These are phyloP conservation scores for Bathybates hornii DNA, from an alignment of 2,113 vertebrate species.

Conservation along the genomic window DNA sequence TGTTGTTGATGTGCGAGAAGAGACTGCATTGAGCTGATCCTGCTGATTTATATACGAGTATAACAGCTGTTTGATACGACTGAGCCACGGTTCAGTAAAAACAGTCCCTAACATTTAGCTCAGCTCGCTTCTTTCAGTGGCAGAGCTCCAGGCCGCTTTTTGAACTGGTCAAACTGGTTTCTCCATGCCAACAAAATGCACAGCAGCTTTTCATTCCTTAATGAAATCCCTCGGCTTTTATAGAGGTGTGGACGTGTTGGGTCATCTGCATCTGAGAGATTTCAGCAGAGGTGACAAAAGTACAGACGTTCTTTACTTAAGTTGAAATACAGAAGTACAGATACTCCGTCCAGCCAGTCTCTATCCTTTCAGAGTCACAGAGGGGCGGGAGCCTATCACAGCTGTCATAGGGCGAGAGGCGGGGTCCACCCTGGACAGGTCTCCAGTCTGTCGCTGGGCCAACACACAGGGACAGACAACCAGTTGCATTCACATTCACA, in stretches of 20 bases:
- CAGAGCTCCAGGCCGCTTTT: background rate
- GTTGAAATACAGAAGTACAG: background rate
- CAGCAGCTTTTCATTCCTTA: background rate
- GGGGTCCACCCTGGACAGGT: rapidly evolving
- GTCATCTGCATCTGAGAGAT: background rate
- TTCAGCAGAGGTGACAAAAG: background rate
- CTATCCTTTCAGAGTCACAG: background rate
- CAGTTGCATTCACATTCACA: background rate
- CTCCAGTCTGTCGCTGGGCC: background rate
- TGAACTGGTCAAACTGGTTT: background rate
- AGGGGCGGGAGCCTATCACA: background rate
- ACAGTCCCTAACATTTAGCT: background rate
- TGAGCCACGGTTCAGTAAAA: background rate
- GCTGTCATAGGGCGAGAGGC: background rate
- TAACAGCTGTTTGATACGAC: background rate
- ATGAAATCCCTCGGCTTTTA: background rate
- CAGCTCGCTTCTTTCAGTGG: background rate
- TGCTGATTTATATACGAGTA: background rate
- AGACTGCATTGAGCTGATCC: background rate
- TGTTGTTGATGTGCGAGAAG: background rate
- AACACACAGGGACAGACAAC: background rate
- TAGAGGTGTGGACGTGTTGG: background rate
- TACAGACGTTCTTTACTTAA: background rate
- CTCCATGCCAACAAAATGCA: background rate
- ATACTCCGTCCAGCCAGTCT: background rate